These are phyloP conservation scores for Daphoenositta chrysoptera DNA, from an alignment of 2,113 vertebrate species.

Conservation along the genomic window DNA sequence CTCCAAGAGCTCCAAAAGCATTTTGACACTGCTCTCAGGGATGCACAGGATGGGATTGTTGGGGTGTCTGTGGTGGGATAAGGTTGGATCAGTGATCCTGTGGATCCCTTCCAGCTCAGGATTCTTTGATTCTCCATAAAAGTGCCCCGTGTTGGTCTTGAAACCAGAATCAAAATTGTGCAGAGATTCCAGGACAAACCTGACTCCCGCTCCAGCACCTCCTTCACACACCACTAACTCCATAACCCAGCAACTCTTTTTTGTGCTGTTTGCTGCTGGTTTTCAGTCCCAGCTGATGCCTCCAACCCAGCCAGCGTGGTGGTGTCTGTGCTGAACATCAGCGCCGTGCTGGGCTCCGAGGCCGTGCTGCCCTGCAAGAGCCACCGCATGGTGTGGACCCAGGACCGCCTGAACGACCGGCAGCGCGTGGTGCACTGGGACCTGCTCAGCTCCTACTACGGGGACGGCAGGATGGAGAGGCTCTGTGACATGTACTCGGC, in stretches of 20 bases:
- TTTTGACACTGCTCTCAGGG: background rate
- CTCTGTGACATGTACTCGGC: conserved; percentile 89
- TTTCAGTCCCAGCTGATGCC: background rate
- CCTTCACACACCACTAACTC: background rate
- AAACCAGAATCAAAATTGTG: background rate
- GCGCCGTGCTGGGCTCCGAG: conserved; percentile 70
- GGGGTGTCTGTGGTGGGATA: background rate
- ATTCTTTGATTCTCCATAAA: background rate
- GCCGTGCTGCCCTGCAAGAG: conserved; percentile 87
- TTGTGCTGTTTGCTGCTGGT: background rate
- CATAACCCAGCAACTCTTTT: background rate
- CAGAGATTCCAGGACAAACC: background rate
- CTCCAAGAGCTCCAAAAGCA: fast-evolving
- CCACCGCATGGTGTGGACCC: conserved; percentile 93
- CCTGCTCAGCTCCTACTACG: conserved; percentile 59
- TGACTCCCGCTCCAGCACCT: fast-evolving
- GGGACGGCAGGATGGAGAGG: conserved; percentile 73
- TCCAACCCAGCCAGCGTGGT: conserved; percentile 77
- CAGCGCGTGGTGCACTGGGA: conserved; percentile 97
- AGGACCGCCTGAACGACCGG: conserved; percentile 86
- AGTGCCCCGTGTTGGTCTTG: background rate
- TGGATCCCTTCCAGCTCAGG: background rate
- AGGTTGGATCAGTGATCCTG: background rate
- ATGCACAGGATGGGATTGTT: background rate
- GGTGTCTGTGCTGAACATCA: conserved; percentile 81